Evolutionary conservation across 2,888 invertebrate species (phyloP), one percentile per base, ranked within the genome.

Genomic region (Lochmaea crataegi): DNA sequence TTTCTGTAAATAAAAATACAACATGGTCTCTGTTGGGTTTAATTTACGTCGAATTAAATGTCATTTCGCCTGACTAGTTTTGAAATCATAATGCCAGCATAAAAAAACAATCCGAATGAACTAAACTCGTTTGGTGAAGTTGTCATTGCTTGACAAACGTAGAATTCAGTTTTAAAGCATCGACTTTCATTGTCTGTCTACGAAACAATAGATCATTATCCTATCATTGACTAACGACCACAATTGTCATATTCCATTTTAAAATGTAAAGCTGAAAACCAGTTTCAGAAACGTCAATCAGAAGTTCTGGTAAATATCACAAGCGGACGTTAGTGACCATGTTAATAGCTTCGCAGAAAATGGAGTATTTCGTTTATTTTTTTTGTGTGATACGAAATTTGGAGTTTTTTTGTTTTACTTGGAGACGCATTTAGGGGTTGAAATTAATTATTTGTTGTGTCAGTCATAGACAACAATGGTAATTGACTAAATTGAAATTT

Each of bases 221-320:
- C 60, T 60, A 60, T 58, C 58, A 58, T 58, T 60, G 60, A 60
- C 32, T 60, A 38, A 53, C 53, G 53, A 53, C n/a, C 32, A 60
- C 60, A 60, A 32, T 32, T 67, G 16, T 42, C 26, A 45, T 56
- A 58, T 45, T 38, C 32, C 53, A 68, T 68, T n/a, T 10, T 10
- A 16, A 32, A 68, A 45, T 32, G 14, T 5, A 32, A 12, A 42
- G 18, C 61, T 41, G 18, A 42, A 63, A 38, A n/a, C n/a, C 16
- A 18, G 14, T 61, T 63, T 61, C 53, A 58, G 10, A 68, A 41
- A 63, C 63, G 68, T 69, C 68, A 69, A 63, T 69, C 68, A 63
- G 51, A 61, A 22, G 41, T 14, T 48, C 26, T 51, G 26, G 45
- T 26, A 48, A 68, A 42, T 32, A 42, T 63, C 18, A 41, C 16